Evolutionary conservation across 2,113 vertebrate species (phyloP).

Genomic region (Oreotrochilus melanogaster): DNA sequence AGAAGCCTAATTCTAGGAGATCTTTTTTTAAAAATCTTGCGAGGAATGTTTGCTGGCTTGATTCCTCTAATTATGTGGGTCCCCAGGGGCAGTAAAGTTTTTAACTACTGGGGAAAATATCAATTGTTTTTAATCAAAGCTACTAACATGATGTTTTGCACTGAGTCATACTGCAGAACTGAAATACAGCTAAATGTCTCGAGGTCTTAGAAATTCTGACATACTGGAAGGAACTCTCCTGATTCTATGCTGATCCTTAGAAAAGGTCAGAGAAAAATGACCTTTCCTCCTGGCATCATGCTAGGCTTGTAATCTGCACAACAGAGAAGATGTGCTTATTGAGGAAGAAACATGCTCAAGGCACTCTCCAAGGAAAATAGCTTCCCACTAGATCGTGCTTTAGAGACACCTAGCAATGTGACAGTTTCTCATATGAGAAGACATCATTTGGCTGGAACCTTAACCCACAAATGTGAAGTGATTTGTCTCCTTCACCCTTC

Average conservation of each 20-base stretch:
- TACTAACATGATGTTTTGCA: background rate
- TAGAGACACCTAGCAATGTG: background rate
- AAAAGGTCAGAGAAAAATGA: constrained; percentile 7
- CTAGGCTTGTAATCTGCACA: background rate
- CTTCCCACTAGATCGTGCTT: background rate
- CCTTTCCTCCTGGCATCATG: background rate
- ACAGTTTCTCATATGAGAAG: background rate
- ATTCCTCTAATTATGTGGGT: constrained; percentile 13
- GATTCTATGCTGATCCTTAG: background rate
- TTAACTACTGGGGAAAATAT: background rate
- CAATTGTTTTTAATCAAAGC: constrained; percentile 21
- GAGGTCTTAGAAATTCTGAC: background rate
- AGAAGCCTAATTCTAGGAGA: background rate
- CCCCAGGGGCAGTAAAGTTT: background rate
- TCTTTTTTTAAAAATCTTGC: background rate
- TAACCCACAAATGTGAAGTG: background rate
- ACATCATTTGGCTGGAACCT: background rate
- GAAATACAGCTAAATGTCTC: background rate
- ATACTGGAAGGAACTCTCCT: background rate
- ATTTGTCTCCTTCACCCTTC: background rate
- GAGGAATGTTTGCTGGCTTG: constrained; percentile 10
- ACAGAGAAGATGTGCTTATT: background rate
- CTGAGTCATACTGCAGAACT: background rate
- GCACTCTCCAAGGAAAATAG: background rate
- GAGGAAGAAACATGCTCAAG: background rate